Evolutionary conservation across 2,113 vertebrate genomes (phyloP).

Genomic region (Platysteira castanea): DNA sequence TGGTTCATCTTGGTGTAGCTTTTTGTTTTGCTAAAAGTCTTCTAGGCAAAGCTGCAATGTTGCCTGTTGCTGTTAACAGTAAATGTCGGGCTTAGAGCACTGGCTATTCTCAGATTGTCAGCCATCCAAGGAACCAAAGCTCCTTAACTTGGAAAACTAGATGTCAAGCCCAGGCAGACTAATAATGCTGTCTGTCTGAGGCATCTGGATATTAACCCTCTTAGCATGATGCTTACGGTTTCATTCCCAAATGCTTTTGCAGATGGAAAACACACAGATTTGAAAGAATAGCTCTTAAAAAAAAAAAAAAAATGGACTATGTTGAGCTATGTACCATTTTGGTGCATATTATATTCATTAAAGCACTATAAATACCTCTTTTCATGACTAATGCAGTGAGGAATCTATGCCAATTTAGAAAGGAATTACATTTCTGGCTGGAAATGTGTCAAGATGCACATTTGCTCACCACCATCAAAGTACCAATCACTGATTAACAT

Average conservation of each 20-base stretch:
- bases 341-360: not conserved
- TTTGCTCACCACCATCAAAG: not conserved
- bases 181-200: conserved; percentile 51
- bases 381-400: not conserved
- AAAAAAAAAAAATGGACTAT: not conserved
- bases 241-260: not conserved
- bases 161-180: conserved; percentile 32
- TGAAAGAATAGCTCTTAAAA: not conserved
- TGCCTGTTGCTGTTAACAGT: not conserved
- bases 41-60: not conserved
- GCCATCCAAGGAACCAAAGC: conserved; percentile 40
- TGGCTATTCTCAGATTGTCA: conserved; percentile 39
- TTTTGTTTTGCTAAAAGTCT: not conserved
- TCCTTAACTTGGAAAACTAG: conserved; percentile 54
- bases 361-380: not conserved
- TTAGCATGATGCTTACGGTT: not conserved
- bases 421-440: conserved; percentile 5
- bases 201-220: conserved; percentile 47
- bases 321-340: not conserved
- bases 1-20: not conserved
- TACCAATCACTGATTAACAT: not conserved
- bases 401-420: not conserved
- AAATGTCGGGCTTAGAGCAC: not conserved
- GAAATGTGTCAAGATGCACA: not conserved
- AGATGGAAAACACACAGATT: not conserved